Evolutionary conservation across 2,888 invertebrate genomes (phyloP).

Genomic region (Synanthedon tipuliformis): DNA sequence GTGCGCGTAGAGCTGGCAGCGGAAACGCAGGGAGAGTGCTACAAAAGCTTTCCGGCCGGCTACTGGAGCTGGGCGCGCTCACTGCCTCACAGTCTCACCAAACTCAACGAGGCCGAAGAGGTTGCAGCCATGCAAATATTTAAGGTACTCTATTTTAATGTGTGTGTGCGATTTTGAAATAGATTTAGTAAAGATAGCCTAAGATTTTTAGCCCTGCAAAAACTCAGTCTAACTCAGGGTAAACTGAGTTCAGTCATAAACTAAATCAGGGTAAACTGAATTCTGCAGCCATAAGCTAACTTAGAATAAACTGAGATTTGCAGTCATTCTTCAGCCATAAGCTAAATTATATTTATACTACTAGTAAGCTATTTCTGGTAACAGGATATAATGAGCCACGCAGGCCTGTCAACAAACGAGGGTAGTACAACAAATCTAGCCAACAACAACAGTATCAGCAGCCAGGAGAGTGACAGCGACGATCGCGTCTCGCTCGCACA

Average conservation of each 20-base stretch:
- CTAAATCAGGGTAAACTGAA: no score
- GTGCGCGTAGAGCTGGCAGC: conserved; percentile 58
- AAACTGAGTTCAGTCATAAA: no score
- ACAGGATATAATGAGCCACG: conserved; percentile 83
- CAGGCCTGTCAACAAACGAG: conserved; percentile 75
- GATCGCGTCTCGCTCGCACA: conserved; percentile 92
- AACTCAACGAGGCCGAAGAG: conserved; percentile 87
- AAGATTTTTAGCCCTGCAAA: no score
- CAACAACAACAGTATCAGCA: conserved; percentile 49
- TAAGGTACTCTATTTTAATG: conserved; percentile 51
- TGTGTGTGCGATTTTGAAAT: not conserved
- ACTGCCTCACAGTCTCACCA: conserved; percentile 84
- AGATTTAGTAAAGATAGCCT: not conserved
- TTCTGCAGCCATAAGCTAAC: no score
- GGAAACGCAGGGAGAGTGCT: conserved; percentile 82
- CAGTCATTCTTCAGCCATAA: no score
- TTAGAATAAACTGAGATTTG: no score
- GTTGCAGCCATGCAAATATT: conserved; percentile 89
- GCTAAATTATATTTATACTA: no score
- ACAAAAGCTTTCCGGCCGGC: conserved; percentile 85
- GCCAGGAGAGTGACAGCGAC: conserved; percentile 75
- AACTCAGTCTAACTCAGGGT: no score
- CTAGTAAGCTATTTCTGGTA: no score
- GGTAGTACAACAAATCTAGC: conserved; percentile 53
- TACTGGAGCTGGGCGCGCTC: conserved; percentile 93